Percentiles rank a stretch among this genome's conserved stretches.
Evolutionary conservation across 2,888 invertebrate genomes (phyloP).

Genomic region (Oithona nana): DNA sequence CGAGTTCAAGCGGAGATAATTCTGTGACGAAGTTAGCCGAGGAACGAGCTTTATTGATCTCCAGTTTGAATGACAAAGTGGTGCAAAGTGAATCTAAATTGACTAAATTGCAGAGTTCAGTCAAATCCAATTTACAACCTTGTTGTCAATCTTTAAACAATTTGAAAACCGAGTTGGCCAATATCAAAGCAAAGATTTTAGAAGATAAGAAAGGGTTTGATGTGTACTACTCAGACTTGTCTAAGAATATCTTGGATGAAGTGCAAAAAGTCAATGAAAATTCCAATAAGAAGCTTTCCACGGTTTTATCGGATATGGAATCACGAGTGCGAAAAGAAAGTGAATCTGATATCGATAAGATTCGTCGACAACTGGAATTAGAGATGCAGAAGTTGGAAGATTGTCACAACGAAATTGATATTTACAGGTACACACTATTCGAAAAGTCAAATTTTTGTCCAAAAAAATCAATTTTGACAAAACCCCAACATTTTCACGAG

Average conservation of each 20-base stretch:
- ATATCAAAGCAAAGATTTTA: not conserved
- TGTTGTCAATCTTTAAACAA: not conserved
- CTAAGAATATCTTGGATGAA: not conserved
- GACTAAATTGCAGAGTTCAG: not conserved
- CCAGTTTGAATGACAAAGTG: not conserved
- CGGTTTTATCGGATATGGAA: not conserved
- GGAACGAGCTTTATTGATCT: not conserved
- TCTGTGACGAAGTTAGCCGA: not conserved
- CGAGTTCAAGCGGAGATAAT: not conserved
- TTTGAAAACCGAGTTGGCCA: not conserved
- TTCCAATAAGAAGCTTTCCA: not conserved
- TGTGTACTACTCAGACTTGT: not conserved
- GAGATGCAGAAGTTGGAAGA: conserved; percentile 8
- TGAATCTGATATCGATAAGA: not conserved
- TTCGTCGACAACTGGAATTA: not conserved
- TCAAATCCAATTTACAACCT: not conserved
- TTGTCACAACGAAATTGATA: conserved; percentile 4
- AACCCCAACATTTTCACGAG: too few relatives aligned
- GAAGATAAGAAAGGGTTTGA: not conserved
- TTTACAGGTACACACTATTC: conserved; percentile 7
- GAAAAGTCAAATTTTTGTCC: too few relatives aligned
- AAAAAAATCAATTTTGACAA: too few relatives aligned
- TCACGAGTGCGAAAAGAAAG: not conserved
- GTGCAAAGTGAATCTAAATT: not conserved
- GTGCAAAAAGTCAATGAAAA: not conserved